Evolutionary conservation across 1,140 invertebrate genomes (phyloP).

Genomic region (Tetragonula clypearis): DNA sequence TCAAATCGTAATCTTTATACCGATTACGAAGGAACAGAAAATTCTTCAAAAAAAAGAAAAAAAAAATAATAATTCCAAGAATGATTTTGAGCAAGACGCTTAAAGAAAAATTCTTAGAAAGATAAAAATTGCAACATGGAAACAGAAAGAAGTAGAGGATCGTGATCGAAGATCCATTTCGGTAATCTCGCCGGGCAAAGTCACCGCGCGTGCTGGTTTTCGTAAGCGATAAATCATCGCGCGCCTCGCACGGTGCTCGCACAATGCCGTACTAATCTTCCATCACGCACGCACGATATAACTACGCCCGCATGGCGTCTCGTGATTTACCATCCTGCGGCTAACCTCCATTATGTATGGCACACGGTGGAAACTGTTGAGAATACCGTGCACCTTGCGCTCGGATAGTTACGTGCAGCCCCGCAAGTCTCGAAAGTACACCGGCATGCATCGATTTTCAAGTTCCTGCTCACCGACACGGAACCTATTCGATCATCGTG

Average conservation of each 20-base stretch:
- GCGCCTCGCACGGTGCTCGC: slow-evolving; percentile 76
- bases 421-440: slow-evolving; percentile 53
- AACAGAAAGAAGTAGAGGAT: slow-evolving; percentile 7
- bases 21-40: too few relatives aligned
- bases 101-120: too few relatives aligned
- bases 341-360: slow-evolving; percentile 81
- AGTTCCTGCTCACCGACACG: slow-evolving; percentile 38
- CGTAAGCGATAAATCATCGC: slow-evolving; percentile 79
- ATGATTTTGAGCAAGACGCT: too few relatives aligned
- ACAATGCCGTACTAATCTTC: slow-evolving; percentile 81
- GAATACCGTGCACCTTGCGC: slow-evolving; percentile 79
- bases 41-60: too few relatives aligned
- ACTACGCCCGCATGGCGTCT: slow-evolving; percentile 81
- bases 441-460: slow-evolving; percentile 48
- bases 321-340: slow-evolving; percentile 81
- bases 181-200: slow-evolving; percentile 47
- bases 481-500: slow-evolving; percentile 35
- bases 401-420: slow-evolving; percentile 62
- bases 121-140: neutral
- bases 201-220: slow-evolving; percentile 66
- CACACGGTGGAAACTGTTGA: slow-evolving; percentile 78
- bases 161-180: slow-evolving; percentile 61
- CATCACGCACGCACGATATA: slow-evolving; percentile 81
- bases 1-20: too few relatives aligned
- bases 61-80: too few relatives aligned